Conservation (phyloP, 2,888 invertebrate species). For the Tanytarsus gracilentus region DNA sequence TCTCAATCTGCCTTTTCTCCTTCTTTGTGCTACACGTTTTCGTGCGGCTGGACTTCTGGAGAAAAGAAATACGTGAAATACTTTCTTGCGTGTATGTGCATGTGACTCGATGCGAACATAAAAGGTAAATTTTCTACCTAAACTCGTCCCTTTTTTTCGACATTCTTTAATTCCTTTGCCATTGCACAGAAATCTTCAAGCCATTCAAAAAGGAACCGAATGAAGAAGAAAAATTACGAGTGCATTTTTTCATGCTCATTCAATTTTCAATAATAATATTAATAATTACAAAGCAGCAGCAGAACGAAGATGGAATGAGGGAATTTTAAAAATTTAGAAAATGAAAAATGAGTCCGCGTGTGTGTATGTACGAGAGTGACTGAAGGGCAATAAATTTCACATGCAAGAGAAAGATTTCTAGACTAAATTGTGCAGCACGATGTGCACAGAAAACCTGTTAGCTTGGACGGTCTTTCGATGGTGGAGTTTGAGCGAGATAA, state of each 20-base stretch:
- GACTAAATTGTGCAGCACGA: slow-evolving; percentile 4
- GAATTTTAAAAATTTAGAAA: not conserved
- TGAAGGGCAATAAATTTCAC: slow-evolving; percentile 15
- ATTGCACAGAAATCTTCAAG: not conserved
- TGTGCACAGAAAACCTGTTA: not conserved
- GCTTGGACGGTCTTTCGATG: too few relatives aligned
- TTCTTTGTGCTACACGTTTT: not conserved
- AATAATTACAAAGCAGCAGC: slow-evolving; percentile 1
- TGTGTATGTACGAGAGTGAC: not conserved
- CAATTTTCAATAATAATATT: slow-evolving; percentile 20
- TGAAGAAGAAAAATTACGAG: not conserved
- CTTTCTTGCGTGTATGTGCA: too few relatives aligned
- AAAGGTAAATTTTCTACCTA: too few relatives aligned
- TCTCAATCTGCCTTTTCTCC: slow-evolving; percentile 16
- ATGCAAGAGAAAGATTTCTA: not conserved
- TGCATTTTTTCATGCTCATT: slow-evolving; percentile 25
- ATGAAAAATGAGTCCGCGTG: not conserved
- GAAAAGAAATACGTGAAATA: too few relatives aligned
- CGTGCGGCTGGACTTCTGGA: not conserved
- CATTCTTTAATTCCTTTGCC: too few relatives aligned
- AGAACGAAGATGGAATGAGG: not conserved
- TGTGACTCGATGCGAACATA: too few relatives aligned
- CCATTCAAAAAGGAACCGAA: not conserved
- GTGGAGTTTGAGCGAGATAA: not conserved
- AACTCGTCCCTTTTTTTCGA: too few relatives aligned